phyloP scores from a whole-genome alignment of 2,113 vertebrate genomes.

The Andinoacara biseriatus region DNA sequence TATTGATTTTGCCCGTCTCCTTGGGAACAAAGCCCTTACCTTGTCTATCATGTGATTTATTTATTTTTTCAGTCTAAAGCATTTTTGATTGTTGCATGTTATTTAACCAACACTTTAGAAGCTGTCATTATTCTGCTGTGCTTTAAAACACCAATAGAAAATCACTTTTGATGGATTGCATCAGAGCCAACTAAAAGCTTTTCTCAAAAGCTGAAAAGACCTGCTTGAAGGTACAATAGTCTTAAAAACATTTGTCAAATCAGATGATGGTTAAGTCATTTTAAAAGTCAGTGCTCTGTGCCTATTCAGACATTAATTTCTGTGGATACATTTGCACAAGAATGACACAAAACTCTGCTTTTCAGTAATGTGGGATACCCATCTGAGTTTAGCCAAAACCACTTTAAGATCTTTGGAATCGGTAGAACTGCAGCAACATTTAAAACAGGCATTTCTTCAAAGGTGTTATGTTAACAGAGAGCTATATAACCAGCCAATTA shows the following conservation, averaged over 20 bases:
- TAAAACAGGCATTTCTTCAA: neutral
- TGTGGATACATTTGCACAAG: neutral
- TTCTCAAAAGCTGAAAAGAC: slow-evolving; percentile 29
- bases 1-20: slow-evolving; percentile 31
- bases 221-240: neutral
- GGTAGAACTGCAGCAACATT: neutral
- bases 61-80: neutral
- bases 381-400: neutral
- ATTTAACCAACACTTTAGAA: neutral
- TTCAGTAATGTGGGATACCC: neutral
- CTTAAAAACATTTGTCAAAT: slow-evolving; percentile 32
- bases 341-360: neutral
- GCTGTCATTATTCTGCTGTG: neutral
- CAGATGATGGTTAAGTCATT: neutral
- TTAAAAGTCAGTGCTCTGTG: neutral
- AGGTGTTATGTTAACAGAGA: neutral
- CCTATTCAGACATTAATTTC: neutral
- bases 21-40: slow-evolving; percentile 12
- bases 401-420: neutral
- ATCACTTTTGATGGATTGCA: slow-evolving; percentile 26
- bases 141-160: neutral
- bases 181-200: slow-evolving; percentile 13
- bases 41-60: neutral
- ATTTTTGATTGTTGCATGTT: neutral
- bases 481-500: neutral